Conservation (phyloP, 1,140 invertebrate genomes). For the Zaprionus nigranus region DNA sequence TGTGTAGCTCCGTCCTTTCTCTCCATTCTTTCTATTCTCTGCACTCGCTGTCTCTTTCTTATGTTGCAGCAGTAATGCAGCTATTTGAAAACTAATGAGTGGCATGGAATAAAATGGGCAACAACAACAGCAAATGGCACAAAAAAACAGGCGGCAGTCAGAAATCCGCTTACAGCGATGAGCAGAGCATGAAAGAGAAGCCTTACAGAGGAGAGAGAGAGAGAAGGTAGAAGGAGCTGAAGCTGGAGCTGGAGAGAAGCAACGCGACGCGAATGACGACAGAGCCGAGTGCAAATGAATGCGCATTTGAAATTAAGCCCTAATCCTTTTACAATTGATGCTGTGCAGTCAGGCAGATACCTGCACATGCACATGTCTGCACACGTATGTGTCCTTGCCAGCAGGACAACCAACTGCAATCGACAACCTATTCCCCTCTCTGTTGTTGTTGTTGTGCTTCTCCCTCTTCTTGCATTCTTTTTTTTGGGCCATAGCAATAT, state of each 20-base stretch:
- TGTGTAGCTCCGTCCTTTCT: conserved; percentile 30
- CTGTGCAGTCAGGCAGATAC: conserved; percentile 77
- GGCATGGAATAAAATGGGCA: conserved; percentile 49
- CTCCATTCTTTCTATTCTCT: conserved; percentile 3
- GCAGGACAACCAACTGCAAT: conserved; percentile 29
- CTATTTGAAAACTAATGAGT: conserved; percentile 81
- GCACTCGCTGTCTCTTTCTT: conserved; percentile 2
- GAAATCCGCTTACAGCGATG: conserved; percentile 75
- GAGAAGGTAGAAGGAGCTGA: neutral
- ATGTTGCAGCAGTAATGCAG: conserved; percentile 60
- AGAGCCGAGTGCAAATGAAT: conserved; percentile 73
- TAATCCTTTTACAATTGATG: conserved; percentile 83
- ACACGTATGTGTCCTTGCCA: conserved; percentile 45
- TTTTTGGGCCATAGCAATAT: conserved; percentile 57
- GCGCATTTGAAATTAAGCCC: conserved; percentile 81
- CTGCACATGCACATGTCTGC: conserved; percentile 54
- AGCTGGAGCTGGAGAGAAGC: conserved; percentile 12
- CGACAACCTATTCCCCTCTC: conserved; percentile 22
- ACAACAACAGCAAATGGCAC: conserved; percentile 65
- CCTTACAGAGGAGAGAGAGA: neutral
- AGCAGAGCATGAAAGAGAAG: conserved; percentile 24
- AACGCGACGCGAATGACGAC: conserved; percentile 22
- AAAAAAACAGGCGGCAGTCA: conserved; percentile 62
- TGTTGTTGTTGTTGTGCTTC: conserved; percentile 25
- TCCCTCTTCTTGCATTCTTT: conserved; percentile 27